These are phyloP conservation scores for Porites divaricata DNA, from an alignment of 92 coral and sea anemone genomes.

Conservation along the genomic window DNA sequence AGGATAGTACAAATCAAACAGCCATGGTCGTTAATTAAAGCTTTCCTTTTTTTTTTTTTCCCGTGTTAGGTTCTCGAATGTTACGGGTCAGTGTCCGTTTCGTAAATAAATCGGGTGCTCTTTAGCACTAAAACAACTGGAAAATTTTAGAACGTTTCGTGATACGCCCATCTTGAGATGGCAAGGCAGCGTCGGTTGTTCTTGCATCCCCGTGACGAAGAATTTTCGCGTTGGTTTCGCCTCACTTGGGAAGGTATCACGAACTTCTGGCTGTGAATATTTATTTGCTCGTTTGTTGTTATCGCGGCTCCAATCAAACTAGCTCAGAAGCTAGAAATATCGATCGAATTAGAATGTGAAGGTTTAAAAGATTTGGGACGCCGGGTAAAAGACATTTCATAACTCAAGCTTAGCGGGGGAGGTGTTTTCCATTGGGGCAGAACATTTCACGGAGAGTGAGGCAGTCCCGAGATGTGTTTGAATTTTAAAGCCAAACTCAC, in stretches of 20 bases:
- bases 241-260: conserved; percentile 44
- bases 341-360: not conserved
- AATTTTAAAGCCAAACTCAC: no score
- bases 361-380: not conserved
- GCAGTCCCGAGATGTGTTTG: no score
- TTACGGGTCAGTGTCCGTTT: not conserved
- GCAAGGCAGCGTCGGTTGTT: conserved; percentile 5
- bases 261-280: not conserved
- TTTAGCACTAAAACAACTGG: not conserved
- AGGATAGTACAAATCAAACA: no score
- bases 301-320: not conserved
- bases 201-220: conserved; percentile 10
- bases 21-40: no score
- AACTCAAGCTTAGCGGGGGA: no score
- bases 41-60: no score
- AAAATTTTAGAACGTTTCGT: not conserved
- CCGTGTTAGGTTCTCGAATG: no score
- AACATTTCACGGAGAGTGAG: no score
- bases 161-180: not conserved
- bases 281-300: not conserved
- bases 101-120: not conserved
- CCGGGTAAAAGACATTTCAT: no score
- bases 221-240: conserved; percentile 37
- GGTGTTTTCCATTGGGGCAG: no score
- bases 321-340: not conserved